These are phyloP conservation scores for Buathra laborator DNA, from an alignment of 2,888 invertebrate species.

Conservation along the genomic window DNA sequence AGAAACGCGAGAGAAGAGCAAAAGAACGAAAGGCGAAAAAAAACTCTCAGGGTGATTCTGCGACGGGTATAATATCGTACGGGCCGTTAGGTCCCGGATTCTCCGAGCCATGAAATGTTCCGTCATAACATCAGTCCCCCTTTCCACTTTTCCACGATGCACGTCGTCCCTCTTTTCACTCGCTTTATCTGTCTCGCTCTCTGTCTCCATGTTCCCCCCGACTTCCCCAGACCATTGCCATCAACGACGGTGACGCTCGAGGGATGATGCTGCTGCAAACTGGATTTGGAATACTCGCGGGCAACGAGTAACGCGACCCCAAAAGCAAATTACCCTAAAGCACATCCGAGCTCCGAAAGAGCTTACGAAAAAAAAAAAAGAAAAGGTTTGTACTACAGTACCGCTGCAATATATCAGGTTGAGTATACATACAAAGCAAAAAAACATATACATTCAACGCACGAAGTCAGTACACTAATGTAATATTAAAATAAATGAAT, in stretches of 20 bases:
- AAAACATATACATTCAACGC: constrained; percentile 16
- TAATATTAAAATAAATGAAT: constrained; percentile 53
- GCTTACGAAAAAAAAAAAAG: constrained; percentile 50
- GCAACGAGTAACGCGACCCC: constrained; percentile 62
- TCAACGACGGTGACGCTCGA: constrained; percentile 68
- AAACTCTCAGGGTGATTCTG: constrained; percentile 68
- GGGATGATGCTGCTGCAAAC: constrained; percentile 68
- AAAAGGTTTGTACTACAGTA: constrained; percentile 62
- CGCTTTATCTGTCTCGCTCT: constrained; percentile 54
- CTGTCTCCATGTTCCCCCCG: constrained; percentile 54
- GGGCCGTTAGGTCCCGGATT: constrained; percentile 82
- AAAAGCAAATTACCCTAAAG: constrained; percentile 67
- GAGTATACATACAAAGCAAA: constrained; percentile 43
- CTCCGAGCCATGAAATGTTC: constrained; percentile 83
- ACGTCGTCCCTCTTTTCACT: constrained; percentile 74
- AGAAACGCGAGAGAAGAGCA: constrained; percentile 58
- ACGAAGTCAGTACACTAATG: constrained; percentile 30
- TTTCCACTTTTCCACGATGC: constrained; percentile 74
- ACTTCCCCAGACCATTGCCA: constrained; percentile 67
- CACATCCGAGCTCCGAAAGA: constrained; percentile 59
- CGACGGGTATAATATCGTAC: constrained; percentile 80
- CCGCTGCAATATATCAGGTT: constrained; percentile 51
- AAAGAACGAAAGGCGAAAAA: constrained; percentile 66
- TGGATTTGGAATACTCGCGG: constrained; percentile 64
- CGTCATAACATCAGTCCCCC: constrained; percentile 82